These are phyloP conservation scores for Fulica atra DNA, from an alignment of 2,113 vertebrate genomes.

Conservation along the genomic window DNA sequence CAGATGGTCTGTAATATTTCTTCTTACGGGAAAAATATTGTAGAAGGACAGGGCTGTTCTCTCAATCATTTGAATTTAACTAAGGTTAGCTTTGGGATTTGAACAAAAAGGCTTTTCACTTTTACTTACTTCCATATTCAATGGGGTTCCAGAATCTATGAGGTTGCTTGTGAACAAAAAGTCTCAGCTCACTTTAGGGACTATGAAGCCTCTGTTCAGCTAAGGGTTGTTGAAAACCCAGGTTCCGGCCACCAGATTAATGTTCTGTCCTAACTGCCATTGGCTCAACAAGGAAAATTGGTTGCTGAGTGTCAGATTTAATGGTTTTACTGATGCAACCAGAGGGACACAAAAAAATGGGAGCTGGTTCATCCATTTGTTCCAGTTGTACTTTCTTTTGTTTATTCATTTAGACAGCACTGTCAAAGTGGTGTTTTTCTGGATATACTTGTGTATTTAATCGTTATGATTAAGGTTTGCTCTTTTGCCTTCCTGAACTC, in stretches of 20 bases:
- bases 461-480: not conserved
- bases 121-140: not conserved
- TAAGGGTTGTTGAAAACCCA: not conserved
- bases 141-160: not conserved
- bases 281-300: not conserved
- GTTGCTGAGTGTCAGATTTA: not conserved
- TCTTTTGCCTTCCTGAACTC: not conserved
- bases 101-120: not conserved
- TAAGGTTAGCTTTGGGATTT: not conserved
- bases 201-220: not conserved
- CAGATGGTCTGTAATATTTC: not conserved
- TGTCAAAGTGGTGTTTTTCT: not conserved
- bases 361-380: not conserved
- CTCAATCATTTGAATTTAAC: not conserved
- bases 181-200: not conserved
- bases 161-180: not conserved
- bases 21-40: not conserved
- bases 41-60: not conserved
- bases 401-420: not conserved
- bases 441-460: not conserved
- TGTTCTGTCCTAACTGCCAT: not conserved
- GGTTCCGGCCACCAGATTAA: not conserved
- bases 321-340: not conserved
- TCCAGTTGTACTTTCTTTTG: not conserved
- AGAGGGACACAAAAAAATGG: not conserved